Base-by-base conservation (phyloP, 2,888 invertebrate genomes). In the Colostygia pectinataria region DNA sequence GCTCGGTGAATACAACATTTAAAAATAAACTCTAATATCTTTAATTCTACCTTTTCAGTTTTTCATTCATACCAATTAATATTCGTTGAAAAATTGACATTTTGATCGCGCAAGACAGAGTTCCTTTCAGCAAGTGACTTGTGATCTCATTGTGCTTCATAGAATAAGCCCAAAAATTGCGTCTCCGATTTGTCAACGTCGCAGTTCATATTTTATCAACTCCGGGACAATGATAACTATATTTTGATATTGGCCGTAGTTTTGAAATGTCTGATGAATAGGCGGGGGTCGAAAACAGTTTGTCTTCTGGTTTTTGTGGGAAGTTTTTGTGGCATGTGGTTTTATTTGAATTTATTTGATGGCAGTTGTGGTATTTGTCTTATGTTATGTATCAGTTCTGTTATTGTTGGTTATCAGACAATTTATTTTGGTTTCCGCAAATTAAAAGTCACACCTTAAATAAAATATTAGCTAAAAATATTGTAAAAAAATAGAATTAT, bases 191-290 rank as follows among this genome's bases (percentile, higher is more conserved):
- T 84, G 84, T 89, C 88, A 89, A 84, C 63, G 88, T 88, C 88
- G 70, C 64, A 36, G 74, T 78, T 86, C 86, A 88, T 89, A 87
- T 89, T 86, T 89, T 87, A 88, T 86, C 84, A 80, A 76, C 60
- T 61, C n/a, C 61, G 73, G 81, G 80, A 88, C 88, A 89, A 87
- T 85, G 72, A 85, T 85, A 82, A 88, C 85, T 87, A 85, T 80
- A 79, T 85, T 87, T 85, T 86, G 84, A 87, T 84, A 83, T 82
- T 79, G 79, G 74, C 72, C 68, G 45, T 75, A 82, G 80, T 82
- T 86, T 82, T 77, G 73, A 79, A 76, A 69, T 73, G 65, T 71
- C 77, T 85, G 87, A 87, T 85, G 76, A 82, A 87, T 87, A 71
- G 75, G 72, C 49, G 53, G 59, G 66, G 74, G 74, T 73, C 72